A percentile compares a stretch with the other conserved stretches of the same genome.
Evolutionary conservation across 2,888 invertebrate genomes (phyloP).

Genomic region (Tyria jacobaeae): DNA sequence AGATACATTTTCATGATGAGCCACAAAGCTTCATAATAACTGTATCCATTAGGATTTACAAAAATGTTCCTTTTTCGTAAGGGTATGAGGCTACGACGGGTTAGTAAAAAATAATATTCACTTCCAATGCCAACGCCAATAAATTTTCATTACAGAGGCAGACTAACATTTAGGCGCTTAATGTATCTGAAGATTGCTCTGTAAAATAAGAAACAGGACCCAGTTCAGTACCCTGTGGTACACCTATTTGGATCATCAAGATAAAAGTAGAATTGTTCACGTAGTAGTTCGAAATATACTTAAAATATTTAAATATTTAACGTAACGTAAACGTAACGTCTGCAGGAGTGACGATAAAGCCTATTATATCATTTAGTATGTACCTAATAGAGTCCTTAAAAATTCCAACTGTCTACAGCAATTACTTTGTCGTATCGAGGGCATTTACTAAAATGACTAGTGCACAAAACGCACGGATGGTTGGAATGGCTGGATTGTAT

Average conservation of each 20-base stretch:
- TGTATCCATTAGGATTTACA: neutral
- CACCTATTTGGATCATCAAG: neutral
- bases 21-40: too few relatives aligned
- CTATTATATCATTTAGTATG: neutral
- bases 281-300: neutral
- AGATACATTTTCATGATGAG: too few relatives aligned
- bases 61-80: neutral
- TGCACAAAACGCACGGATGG: neutral
- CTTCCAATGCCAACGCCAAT: neutral
- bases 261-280: neutral
- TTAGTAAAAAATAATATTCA: neutral
- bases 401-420: conserved; percentile 49
- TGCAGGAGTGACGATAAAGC: neutral
- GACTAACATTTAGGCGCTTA: neutral
- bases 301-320: neutral
- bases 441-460: conserved; percentile 19
- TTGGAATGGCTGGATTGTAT: neutral
- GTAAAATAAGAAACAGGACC: neutral
- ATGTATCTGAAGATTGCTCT: neutral
- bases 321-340: too few relatives aligned
- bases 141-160: neutral
- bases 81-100: neutral
- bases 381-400: conserved; percentile 28
- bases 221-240: neutral
- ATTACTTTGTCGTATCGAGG: conserved; percentile 45